Evolutionary conservation across 2,113 vertebrate genomes (phyloP).

Genomic region (Amphilophus citrinellus): DNA sequence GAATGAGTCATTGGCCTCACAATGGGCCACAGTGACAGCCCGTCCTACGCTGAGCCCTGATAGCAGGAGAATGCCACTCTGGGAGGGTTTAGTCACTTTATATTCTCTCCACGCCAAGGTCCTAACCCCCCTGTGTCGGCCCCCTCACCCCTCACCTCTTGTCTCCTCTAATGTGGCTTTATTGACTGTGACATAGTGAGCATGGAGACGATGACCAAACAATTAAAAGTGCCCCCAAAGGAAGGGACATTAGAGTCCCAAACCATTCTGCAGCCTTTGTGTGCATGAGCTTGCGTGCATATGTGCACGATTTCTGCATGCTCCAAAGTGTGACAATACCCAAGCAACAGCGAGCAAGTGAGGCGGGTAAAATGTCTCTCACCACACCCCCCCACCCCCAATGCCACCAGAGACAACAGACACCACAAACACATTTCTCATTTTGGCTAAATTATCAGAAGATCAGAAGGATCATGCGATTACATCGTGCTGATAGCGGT

Average conservation of each 20-base stretch:
- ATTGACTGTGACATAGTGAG: constrained; percentile 80
- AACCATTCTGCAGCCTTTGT: constrained; percentile 55
- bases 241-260: constrained; percentile 63
- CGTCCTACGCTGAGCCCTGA: constrained; percentile 54
- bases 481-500: constrained; percentile 26
- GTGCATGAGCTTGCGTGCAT: constrained; percentile 5
- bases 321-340: constrained; percentile 39
- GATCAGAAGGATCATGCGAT: constrained; percentile 49
- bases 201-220: constrained; percentile 77
- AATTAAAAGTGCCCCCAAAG: constrained; percentile 72
- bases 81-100: constrained; percentile 61
- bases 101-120: constrained; percentile 70
- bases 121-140: constrained; percentile 66
- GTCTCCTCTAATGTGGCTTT: constrained; percentile 77
- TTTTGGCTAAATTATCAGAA: constrained; percentile 43
- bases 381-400: constrained; percentile 23
- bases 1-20: constrained; percentile 74
- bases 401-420: constrained; percentile 20
- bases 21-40: constrained; percentile 74
- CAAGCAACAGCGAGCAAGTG: constrained; percentile 32
- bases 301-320: constrained; percentile 20
- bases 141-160: constrained; percentile 72
- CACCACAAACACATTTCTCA: constrained; percentile 9
- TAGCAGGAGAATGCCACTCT: constrained; percentile 61
- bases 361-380: constrained; percentile 14